These are phyloP conservation scores for Diacarnus erythraeanus DNA, from an alignment of 37 sponge, comb jelly and placozoan genomes.

Conservation along the genomic window DNA sequence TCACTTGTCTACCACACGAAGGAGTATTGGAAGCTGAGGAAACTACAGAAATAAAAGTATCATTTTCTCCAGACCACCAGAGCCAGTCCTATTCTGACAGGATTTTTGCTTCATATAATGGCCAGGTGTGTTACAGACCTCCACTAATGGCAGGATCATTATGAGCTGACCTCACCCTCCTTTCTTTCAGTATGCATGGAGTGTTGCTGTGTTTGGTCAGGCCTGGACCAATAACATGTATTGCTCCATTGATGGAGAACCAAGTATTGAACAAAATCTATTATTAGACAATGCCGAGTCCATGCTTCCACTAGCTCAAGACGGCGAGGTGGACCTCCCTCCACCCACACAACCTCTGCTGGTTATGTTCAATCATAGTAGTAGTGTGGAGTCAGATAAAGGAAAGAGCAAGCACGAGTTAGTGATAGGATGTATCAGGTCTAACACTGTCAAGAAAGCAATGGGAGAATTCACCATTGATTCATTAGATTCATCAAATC, in stretches of 20 bases:
- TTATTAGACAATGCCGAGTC: not conserved
- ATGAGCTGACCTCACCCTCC: not conserved
- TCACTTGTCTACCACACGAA: conserved; percentile 37
- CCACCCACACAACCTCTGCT: not conserved
- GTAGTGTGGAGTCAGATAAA: not conserved
- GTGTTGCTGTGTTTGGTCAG: conserved; percentile 4
- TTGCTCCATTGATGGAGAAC: not conserved
- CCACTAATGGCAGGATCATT: not conserved
- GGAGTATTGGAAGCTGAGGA: conserved; percentile 27
- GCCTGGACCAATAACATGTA: conserved; percentile 47
- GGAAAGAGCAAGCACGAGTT: conserved; percentile 5
- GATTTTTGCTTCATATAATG: conserved; percentile 35
- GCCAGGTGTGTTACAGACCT: conserved; percentile 8
- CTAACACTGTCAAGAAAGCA: conserved; percentile 22
- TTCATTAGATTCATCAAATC: conserved; percentile 19
- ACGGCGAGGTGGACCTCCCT: not conserved
- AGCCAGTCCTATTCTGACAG: conserved; percentile 45
- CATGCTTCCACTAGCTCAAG: not conserved
- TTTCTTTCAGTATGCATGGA: conserved; percentile 1
- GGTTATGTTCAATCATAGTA: not conserved
- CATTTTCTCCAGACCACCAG: conserved; percentile 75
- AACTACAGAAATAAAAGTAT: conserved; percentile 27
- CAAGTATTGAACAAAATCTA: not conserved
- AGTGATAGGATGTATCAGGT: conserved; percentile 49
- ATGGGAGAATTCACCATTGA: conserved; percentile 77